phyloP scores from a whole-genome alignment of 1,140 invertebrate genomes.

The Oscheius sp. region DNA sequence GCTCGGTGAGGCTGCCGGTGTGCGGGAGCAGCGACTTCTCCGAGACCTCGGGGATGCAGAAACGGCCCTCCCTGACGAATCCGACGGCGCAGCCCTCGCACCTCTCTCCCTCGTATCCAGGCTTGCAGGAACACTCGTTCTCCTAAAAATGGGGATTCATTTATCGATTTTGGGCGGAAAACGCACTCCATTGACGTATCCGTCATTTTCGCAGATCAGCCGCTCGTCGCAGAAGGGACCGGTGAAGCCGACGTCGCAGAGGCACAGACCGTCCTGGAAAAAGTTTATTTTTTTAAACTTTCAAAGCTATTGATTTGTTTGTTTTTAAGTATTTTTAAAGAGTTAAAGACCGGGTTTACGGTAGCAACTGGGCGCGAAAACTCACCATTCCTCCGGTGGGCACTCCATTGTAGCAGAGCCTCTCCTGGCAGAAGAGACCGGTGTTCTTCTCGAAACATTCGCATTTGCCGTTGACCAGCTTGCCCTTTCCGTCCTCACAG shows the following conservation, averaged over 20 bases:
- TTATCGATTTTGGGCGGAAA: not conserved
- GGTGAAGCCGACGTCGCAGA: constrained; percentile 37
- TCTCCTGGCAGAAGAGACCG: constrained; percentile 36
- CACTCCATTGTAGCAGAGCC: constrained; percentile 37
- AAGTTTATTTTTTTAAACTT: too few relatives aligned
- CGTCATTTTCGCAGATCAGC: constrained; percentile 32
- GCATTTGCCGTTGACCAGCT: constrained; percentile 32
- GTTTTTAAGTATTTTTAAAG: too few relatives aligned
- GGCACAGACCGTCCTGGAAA: constrained; percentile 33
- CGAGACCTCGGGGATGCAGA: constrained; percentile 27
- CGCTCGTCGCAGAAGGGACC: constrained; percentile 37
- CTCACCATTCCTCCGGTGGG: constrained; percentile 27
- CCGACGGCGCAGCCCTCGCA: constrained; percentile 27
- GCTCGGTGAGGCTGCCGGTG: constrained; percentile 5
- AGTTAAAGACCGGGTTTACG: too few relatives aligned
- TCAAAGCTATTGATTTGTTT: too few relatives aligned
- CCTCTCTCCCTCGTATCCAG: constrained; percentile 28
- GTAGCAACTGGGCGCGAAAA: too few relatives aligned
- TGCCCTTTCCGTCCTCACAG: constrained; percentile 30
- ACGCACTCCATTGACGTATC: constrained; percentile 2
- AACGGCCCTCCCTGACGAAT: constrained; percentile 18
- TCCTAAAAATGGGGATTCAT: not conserved
- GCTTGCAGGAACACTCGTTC: constrained; percentile 29
- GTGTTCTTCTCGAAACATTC: constrained; percentile 30
- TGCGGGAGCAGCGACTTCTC: constrained; percentile 21